Evolutionary conservation across 1,140 invertebrate species (phyloP).

Genomic region (Laupala kohalensis): DNA sequence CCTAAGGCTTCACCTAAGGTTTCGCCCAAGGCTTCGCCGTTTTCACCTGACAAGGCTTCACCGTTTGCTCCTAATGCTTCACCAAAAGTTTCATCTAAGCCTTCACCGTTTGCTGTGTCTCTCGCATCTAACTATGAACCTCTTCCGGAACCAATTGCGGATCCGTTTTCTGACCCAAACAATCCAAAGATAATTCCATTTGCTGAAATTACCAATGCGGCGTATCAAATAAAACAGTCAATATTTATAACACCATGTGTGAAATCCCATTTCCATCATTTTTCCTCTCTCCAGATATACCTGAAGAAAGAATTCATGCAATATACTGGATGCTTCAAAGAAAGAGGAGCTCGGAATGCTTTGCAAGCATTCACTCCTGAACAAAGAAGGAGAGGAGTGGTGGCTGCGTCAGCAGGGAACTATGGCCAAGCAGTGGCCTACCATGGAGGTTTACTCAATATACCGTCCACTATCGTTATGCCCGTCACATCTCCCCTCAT

Average conservation of each 20-base stretch:
- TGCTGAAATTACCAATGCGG: background rate
- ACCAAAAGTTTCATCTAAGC: too few species aligned
- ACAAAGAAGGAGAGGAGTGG: constrained; percentile 23
- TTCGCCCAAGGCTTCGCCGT: too few species aligned
- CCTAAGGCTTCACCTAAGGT: too few species aligned
- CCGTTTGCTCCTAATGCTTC: too few species aligned
- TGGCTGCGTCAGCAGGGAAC: constrained; percentile 12
- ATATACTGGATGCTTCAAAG: constrained; percentile 51
- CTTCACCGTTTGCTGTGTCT: too few species aligned
- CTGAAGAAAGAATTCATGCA: constrained; percentile 89
- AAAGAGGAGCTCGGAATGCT: constrained; percentile 36
- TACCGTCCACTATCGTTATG: constrained; percentile 9
- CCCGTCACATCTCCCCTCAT: constrained; percentile 22
- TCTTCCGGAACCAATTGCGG: background rate
- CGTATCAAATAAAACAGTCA: background rate
- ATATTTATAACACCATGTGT: background rate
- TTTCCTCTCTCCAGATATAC: constrained; percentile 70
- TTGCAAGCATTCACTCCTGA: constrained; percentile 30
- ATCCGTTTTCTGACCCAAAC: background rate
- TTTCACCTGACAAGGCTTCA: too few species aligned
- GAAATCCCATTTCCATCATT: constrained; percentile 55
- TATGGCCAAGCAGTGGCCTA: constrained; percentile 10
- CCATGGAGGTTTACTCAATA: background rate
- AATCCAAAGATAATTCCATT: background rate
- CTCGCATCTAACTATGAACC: too few species aligned